A percentile compares a stretch with the other conserved stretches of the same genome.
Evolutionary conservation across 2,888 invertebrate species (phyloP).

Genomic region (Podotricha telesiphe): DNA sequence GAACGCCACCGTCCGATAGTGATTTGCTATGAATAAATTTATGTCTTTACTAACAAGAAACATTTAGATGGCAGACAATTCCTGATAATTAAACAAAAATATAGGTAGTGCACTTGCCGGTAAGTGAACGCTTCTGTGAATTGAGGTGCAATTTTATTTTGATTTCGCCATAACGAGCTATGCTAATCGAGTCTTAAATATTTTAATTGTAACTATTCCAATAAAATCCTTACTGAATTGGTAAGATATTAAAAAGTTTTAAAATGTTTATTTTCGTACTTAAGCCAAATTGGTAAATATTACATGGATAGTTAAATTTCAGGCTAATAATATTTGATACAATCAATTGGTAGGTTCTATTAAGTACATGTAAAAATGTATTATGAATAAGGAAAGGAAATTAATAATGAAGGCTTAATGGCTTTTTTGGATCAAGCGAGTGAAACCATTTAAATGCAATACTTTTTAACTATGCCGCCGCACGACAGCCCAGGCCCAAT

Average conservation of each 20-base stretch:
- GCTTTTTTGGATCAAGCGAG: too few species aligned
- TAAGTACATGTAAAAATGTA: too few species aligned
- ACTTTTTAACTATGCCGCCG: too few species aligned
- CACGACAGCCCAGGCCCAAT: too few species aligned
- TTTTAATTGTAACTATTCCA: neutral
- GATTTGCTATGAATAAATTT: constrained; percentile 9
- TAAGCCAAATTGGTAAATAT: neutral
- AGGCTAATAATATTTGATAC: neutral
- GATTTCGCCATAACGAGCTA: neutral
- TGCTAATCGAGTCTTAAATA: neutral
- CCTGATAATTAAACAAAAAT: neutral
- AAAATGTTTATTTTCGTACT: neutral
- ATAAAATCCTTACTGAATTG: neutral
- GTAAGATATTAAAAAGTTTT: neutral
- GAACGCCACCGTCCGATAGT: neutral
- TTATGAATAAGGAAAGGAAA: too few species aligned
- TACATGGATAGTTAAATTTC: too few species aligned
- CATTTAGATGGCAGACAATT: neutral
- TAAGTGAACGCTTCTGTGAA: neutral
- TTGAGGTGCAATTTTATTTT: neutral
- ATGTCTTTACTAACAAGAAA: constrained; percentile 7
- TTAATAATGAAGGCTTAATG: too few species aligned
- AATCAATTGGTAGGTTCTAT: neutral
- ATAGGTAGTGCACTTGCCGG: constrained; percentile 1
- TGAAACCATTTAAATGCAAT: too few species aligned